Conservation (phyloP, 2,113 vertebrate genomes). For the Gallinago undulata region DNA sequence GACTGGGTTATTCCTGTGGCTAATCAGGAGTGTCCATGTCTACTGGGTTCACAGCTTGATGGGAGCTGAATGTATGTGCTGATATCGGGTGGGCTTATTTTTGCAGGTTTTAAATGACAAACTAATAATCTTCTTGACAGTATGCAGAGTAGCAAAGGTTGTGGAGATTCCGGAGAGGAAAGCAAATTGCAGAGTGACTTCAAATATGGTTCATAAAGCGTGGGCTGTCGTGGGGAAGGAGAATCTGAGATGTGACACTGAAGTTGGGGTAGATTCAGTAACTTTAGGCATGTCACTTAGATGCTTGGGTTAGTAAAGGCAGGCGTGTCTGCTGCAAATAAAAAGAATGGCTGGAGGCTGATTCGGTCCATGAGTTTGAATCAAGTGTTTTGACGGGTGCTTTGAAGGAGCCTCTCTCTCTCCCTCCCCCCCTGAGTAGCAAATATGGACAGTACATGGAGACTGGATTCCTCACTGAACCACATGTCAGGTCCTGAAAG, state of each 20-base stretch:
- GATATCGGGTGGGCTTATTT: not conserved
- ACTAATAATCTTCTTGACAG: not conserved
- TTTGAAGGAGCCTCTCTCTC: not conserved
- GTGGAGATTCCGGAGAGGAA: not conserved
- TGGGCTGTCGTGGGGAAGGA: accelerated
- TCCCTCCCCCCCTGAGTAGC: not conserved
- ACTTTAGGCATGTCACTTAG: not conserved
- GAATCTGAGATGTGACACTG: not conserved
- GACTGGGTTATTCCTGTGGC: not conserved
- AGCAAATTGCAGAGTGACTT: not conserved
- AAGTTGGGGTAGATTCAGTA: not conserved
- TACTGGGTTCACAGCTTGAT: not conserved
- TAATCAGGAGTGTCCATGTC: not conserved
- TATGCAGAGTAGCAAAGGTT: not conserved
- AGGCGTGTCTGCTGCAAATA: not conserved
- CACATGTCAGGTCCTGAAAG: not conserved
- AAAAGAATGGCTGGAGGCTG: not conserved
- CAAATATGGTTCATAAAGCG: not conserved
- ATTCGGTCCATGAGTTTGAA: not conserved
- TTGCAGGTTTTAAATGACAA: not conserved
- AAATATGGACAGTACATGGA: not conserved
- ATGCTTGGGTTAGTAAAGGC: not conserved
- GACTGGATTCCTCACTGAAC: not conserved
- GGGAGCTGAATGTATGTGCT: not conserved
- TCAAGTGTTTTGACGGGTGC: not conserved